phyloP scores from a whole-genome alignment of 1,140 invertebrate species.

The Papilio polytes region DNA sequence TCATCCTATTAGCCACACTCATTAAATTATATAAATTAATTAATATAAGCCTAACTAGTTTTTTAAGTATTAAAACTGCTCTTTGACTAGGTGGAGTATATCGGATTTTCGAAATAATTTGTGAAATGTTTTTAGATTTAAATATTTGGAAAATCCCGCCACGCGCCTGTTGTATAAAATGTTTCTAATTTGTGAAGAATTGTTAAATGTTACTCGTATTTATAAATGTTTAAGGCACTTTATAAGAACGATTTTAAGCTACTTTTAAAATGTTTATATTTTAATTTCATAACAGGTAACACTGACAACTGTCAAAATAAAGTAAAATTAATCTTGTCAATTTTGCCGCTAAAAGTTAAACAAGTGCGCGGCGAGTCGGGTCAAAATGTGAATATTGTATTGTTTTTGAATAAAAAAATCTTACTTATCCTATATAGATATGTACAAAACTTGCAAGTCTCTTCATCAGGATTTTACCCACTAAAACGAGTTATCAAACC shows the following conservation, averaged over 20 bases:
- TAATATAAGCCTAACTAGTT: slow-evolving; percentile 70
- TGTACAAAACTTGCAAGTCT: slow-evolving; percentile 82
- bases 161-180: background rate
- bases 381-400: slow-evolving; percentile 34
- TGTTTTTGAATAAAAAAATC: slow-evolving; percentile 45
- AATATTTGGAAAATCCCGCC: slow-evolving; percentile 20
- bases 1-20: slow-evolving; percentile 65
- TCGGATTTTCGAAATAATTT: slow-evolving; percentile 53
- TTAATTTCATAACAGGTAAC: background rate
- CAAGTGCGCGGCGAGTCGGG: slow-evolving; percentile 42
- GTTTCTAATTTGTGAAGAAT: background rate
- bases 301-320: slow-evolving; percentile 4
- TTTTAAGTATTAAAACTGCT: slow-evolving; percentile 74
- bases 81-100: slow-evolving; percentile 77
- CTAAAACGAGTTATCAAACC: slow-evolving; percentile 72
- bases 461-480: slow-evolving; percentile 74
- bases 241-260: background rate
- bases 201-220: background rate
- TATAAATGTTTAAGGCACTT: background rate
- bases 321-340: background rate
- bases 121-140: slow-evolving; percentile 5
- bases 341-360: background rate
- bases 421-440: slow-evolving; percentile 79
- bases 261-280: background rate
- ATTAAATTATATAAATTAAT: slow-evolving; percentile 70